Percentiles rank a stretch among this genome's conserved stretches.
Conservation (phyloP, 2,113 vertebrate species). For the Rhinoderma darwinii region DNA sequence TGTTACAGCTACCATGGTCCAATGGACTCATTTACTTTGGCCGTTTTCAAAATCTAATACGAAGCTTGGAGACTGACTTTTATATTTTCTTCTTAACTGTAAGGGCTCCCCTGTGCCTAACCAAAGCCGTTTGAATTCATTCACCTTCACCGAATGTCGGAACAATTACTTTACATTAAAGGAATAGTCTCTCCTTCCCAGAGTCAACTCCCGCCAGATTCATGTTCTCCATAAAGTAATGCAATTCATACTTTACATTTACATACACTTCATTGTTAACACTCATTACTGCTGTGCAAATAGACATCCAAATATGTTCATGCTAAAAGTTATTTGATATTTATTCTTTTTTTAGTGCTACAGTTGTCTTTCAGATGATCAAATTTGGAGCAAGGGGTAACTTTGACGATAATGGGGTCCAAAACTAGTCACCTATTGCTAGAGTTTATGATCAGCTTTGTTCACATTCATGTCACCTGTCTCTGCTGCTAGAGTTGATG, state of each 20-base stretch:
- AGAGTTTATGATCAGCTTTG: neutral
- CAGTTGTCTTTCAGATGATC: neutral
- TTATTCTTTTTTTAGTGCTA: neutral
- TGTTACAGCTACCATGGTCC: neutral
- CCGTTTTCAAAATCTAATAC: slow-evolving; percentile 24
- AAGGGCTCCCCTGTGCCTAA: slow-evolving; percentile 38
- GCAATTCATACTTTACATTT: neutral
- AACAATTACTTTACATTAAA: slow-evolving; percentile 53
- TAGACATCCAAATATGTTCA: neutral
- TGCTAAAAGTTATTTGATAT: neutral
- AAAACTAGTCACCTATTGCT: neutral
- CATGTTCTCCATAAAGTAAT: slow-evolving; percentile 26
- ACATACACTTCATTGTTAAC: neutral
- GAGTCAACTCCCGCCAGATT: slow-evolving; percentile 43
- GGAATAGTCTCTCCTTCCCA: slow-evolving; percentile 38
- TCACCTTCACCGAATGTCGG: slow-evolving; percentile 54
- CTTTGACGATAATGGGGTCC: neutral
- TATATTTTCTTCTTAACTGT: slow-evolving; percentile 30
- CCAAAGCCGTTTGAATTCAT: slow-evolving; percentile 50
- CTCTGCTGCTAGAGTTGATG: neutral
- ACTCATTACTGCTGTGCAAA: neutral
- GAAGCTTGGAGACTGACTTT: slow-evolving; percentile 28
- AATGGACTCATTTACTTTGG: slow-evolving; percentile 26
- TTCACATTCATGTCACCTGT: neutral
- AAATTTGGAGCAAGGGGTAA: neutral